Base-by-base conservation (phyloP, 2,797 vertebrate species). In the Rhynchotus rufescens region DNA sequence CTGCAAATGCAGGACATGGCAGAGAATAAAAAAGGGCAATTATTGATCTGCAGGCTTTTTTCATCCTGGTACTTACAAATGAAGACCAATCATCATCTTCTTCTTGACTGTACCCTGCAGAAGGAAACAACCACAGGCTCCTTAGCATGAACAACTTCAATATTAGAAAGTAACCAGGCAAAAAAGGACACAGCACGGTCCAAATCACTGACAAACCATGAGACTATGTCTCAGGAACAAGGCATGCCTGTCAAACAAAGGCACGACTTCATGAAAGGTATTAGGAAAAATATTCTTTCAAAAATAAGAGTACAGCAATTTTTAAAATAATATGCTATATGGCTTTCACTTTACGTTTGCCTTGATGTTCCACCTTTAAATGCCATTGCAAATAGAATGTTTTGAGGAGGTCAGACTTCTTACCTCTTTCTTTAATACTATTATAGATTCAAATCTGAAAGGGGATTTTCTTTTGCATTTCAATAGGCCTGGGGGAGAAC, bases 71-170 rank as follows among this genome's bases (percentile, higher is more conserved):
- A 98, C 97, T 98, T 94, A 98, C 98, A 90, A 98, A 98, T 1
- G 98, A 98, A 5, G 98, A 98, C 97, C 97, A 98, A 87, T 96
- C 97, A 10, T 95, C 97, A 0, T 94, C 92, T 17, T 96, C 96
- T 3, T 98, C 97, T 80, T 96, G 97, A 3, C 89, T 66, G 3
- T 90, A 96, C 12, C 97, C 98, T 98, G 95, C 0, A 16, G n/a
- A 23, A 56, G 65, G 80, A 97, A 86, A 25, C 51, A 90, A 54
- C 2, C 64, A 79, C 49, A 83, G 65, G 7, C 6, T 25, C 9
- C 62, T 93, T 59, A 91, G 47, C 22, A 42, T 2, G 42, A 23
- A 19, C 51, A 82, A 15, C 44, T 82, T 60, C 28, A 45, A 65
- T 66, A 28, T 4, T 30, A 59, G 69, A 14, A 16, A 0, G 1